Evolutionary conservation across 2,888 invertebrate species (phyloP).

Genomic region (Hydriomena furcata): DNA sequence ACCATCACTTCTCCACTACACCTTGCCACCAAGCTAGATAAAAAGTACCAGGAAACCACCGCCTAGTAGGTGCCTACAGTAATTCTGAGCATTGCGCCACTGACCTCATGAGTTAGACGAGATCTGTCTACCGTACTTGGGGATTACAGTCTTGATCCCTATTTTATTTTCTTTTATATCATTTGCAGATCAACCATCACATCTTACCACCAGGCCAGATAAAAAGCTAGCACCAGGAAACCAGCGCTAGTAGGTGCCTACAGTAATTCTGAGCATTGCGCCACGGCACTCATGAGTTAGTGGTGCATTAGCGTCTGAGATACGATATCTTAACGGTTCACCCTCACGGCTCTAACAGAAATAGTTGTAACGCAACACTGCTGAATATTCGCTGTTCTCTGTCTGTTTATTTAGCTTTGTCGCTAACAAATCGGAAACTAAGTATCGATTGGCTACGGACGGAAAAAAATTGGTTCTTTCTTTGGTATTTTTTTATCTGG

Average conservation of each 20-base stretch:
- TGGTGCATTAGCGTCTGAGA: constrained; percentile 74
- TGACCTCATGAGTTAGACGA: no score
- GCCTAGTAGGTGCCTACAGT: no score
- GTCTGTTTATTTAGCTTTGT: constrained; percentile 14
- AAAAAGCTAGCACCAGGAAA: constrained; percentile 31
- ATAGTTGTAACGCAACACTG: constrained; percentile 17
- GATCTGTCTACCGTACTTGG: no score
- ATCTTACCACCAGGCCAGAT: constrained; percentile 2
- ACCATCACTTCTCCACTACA: no score
- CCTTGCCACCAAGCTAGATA: constrained; percentile 6
- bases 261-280: constrained; percentile 27
- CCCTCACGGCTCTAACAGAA: constrained; percentile 26
- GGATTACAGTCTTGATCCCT: no score
- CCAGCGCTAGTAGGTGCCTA: constrained; percentile 7
- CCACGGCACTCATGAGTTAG: constrained; percentile 64
- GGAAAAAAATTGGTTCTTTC: no score
- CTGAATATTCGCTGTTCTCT: constrained; percentile 15
- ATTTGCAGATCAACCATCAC: no score
- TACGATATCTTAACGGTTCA: constrained; percentile 75
- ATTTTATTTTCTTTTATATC: no score
- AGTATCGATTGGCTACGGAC: no score
- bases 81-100: no score
- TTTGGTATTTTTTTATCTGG: no score
- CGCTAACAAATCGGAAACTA: no score
- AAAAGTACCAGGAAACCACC: constrained; percentile 31